These are phyloP conservation scores for Ambastaia sidthimunki DNA, from an alignment of 2,797 vertebrate species.

Conservation along the genomic window DNA sequence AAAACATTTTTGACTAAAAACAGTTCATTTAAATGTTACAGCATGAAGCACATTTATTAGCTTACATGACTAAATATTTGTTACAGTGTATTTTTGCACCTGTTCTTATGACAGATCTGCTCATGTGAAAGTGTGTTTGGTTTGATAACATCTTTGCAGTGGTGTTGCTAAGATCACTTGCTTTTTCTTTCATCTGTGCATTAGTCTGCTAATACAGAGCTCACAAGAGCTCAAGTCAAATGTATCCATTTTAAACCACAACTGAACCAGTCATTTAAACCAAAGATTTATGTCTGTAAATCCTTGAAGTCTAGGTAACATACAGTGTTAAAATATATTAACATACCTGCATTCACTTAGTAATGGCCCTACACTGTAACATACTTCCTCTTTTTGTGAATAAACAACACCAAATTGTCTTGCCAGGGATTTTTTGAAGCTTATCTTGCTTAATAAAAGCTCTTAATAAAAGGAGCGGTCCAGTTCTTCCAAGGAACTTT, in stretches of 20 bases:
- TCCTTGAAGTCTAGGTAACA: neutral
- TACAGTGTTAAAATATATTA: constrained; percentile 21
- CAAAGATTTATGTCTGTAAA: neutral
- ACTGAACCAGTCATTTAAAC: neutral
- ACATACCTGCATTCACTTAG: neutral
- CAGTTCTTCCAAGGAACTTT: constrained; percentile 31
- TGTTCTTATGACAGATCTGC: neutral
- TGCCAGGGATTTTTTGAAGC: constrained; percentile 60
- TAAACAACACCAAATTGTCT: constrained; percentile 46
- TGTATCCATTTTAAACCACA: neutral
- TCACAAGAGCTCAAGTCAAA: neutral
- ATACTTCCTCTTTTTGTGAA: constrained; percentile 57
- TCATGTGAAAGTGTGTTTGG: neutral
- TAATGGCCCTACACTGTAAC: neutral
- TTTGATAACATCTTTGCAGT: constrained; percentile 17
- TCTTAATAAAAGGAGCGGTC: constrained; percentile 55
- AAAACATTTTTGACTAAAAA: no score
- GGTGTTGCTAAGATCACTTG: neutral
- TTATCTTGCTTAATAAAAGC: constrained; percentile 77
- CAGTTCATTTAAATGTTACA: neutral
- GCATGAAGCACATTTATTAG: neutral
- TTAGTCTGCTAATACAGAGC: neutral
- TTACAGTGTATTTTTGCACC: neutral
- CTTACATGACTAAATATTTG: neutral
- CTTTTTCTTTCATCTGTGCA: neutral